A percentile compares a stretch with the other conserved stretches of the same genome.
Evolutionary conservation across 2,797 vertebrate genomes (phyloP).

Genomic region (Rhinichthys osculus): DNA sequence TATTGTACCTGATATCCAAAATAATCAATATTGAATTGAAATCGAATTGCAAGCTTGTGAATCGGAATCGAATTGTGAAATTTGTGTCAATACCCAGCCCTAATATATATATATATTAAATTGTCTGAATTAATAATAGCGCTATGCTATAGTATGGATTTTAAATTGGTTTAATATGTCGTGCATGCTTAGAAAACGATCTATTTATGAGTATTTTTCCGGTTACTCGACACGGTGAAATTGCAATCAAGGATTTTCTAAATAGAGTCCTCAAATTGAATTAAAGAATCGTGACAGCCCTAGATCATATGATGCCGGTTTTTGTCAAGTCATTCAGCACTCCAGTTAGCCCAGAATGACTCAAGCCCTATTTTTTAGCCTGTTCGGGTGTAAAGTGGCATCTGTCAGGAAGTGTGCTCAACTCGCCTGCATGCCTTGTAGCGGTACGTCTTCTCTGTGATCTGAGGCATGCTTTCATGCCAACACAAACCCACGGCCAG

Average conservation of each 20-base stretch:
- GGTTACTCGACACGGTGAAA: not conserved
- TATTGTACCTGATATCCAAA: no score
- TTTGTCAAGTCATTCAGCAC: not conserved
- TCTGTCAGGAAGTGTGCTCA: not conserved
- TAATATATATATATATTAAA: no score
- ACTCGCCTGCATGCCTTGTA: constrained; percentile 91
- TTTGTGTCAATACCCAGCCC: no score
- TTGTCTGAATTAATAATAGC: no score
- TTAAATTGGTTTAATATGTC: no score
- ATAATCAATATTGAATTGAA: no score
- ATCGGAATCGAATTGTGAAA: no score
- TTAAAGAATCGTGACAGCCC: not conserved
- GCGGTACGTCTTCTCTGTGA: constrained; percentile 86
- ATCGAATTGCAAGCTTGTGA: no score
- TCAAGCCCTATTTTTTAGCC: not conserved
- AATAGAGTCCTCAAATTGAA: not conserved
- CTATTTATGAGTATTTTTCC: no score
- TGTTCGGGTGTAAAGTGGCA: not conserved
- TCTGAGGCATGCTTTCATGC: constrained; percentile 86
- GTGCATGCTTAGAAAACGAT: no score
- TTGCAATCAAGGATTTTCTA: not conserved
- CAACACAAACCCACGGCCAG: constrained; percentile 84
- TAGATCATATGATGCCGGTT: not conserved
- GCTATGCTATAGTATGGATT: no score
- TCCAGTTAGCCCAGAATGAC: not conserved